Evolutionary conservation across 2,797 vertebrate genomes (phyloP).

Genomic region (Philypnodon macrostomus): DNA sequence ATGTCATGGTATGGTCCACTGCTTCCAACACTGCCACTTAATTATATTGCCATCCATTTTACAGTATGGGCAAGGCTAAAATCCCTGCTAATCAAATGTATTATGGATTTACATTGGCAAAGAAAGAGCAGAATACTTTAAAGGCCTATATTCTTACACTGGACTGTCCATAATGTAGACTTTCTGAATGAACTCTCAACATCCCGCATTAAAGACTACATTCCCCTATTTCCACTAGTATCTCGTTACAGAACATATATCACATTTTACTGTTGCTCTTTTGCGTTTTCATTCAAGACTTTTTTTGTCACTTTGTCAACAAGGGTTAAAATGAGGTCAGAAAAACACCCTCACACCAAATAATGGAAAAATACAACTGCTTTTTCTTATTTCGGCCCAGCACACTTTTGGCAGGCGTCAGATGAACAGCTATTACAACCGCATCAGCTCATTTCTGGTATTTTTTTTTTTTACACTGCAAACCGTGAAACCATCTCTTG

Average conservation of each 20-base stretch:
- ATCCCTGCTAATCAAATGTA: neutral
- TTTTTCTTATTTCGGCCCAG: neutral
- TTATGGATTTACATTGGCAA: neutral
- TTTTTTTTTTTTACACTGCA: neutral
- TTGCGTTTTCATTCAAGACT: constrained; percentile 4
- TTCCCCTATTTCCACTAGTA: neutral
- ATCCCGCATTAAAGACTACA: neutral
- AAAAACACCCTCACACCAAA: constrained; percentile 3
- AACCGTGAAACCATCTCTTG: neutral
- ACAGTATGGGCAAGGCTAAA: neutral
- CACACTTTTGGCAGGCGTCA: neutral
- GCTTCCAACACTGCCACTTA: constrained; percentile 20
- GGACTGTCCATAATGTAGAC: too few relatives aligned
- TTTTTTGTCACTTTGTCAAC: constrained; percentile 10
- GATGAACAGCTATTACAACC: neutral
- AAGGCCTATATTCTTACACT: neutral
- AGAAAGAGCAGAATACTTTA: neutral
- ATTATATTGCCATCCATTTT: constrained; percentile 15
- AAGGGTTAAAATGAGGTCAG: constrained; percentile 25
- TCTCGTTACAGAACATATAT: neutral
- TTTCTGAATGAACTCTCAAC: too few relatives aligned
- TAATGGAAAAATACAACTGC: neutral
- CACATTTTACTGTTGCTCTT: neutral
- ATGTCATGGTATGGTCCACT: constrained; percentile 32
- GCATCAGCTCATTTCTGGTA: constrained; percentile 9